Conservation (phyloP, 1,140 invertebrate species). For the Pseudomyrmex sp. region DNA sequence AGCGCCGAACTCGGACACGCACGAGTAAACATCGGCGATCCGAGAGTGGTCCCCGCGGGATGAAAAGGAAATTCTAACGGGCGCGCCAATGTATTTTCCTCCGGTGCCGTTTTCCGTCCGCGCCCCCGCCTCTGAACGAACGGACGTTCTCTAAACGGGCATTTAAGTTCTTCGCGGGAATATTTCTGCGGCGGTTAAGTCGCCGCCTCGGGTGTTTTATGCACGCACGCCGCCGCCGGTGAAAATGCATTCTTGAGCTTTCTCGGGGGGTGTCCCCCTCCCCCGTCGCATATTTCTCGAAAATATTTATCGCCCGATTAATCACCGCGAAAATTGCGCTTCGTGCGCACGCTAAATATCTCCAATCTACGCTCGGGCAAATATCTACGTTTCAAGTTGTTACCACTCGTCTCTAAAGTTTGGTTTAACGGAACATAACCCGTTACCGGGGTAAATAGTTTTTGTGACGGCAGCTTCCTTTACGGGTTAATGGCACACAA, state of each 20-base stretch:
- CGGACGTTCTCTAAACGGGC: slow-evolving; percentile 46
- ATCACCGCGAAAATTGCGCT: slow-evolving; percentile 44
- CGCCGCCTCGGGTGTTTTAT: slow-evolving; percentile 27
- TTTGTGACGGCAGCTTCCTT: slow-evolving; percentile 10
- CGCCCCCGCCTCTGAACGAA: not conserved
- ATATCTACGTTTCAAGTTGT: not conserved
- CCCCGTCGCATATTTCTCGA: slow-evolving; percentile 22
- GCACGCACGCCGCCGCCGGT: not conserved
- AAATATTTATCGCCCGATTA: slow-evolving; percentile 57
- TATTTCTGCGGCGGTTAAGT: slow-evolving; percentile 49
- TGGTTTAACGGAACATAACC: too few species aligned
- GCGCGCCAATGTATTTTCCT: slow-evolving; percentile 43
- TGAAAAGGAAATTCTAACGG: slow-evolving; percentile 62
- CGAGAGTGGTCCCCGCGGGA: slow-evolving; percentile 67
- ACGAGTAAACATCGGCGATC: slow-evolving; percentile 69
- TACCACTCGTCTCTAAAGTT: not conserved
- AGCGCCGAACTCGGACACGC: slow-evolving; percentile 58
- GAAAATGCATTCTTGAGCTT: slow-evolving; percentile 20
- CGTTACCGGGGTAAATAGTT: too few species aligned
- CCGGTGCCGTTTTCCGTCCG: not conserved
- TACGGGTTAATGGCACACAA: slow-evolving; percentile 49
- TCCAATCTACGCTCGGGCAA: slow-evolving; percentile 15
- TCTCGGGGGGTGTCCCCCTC: not conserved
- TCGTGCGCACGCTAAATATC: slow-evolving; percentile 11
- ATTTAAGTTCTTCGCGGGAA: slow-evolving; percentile 44